Percentiles rank a stretch among this genome's conserved stretches.
phyloP scores from a whole-genome alignment of 1,140 invertebrate species.

The Elysia chlorotica region DNA sequence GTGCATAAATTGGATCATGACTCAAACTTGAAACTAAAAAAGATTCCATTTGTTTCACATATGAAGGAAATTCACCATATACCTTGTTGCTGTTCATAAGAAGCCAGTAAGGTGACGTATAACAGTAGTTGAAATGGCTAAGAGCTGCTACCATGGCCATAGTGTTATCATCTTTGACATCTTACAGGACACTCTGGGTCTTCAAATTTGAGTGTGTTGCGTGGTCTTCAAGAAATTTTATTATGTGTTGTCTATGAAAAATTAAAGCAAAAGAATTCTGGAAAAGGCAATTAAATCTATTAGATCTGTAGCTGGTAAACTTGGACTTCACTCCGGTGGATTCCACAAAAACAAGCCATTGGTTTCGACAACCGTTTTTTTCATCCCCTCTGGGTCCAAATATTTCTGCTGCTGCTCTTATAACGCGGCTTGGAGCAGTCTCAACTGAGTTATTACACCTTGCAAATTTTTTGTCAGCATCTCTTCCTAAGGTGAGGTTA shows the following conservation, averaged over 20 bases:
- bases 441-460: not conserved
- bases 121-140: not conserved
- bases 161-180: not conserved
- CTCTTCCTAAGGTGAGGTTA: not conserved
- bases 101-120: not conserved
- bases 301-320: not conserved
- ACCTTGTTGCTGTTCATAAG: not conserved
- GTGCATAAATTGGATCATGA: too few species aligned
- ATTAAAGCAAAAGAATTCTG: not conserved
- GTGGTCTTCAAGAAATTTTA: not conserved
- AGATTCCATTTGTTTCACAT: not conserved
- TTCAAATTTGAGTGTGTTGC: not conserved
- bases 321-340: not conserved
- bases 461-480: not conserved
- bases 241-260: not conserved
- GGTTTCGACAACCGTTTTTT: not conserved
- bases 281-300: not conserved
- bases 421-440: not conserved
- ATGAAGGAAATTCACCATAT: not conserved
- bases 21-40: not conserved
- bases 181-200: not conserved
- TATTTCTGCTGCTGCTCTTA: not conserved
- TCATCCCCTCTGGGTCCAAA: conserved; percentile 1
- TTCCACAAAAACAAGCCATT: not conserved
- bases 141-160: not conserved